Evolutionary conservation across 1,140 invertebrate species (phyloP).

Genomic region (Bombus ignitus): DNA sequence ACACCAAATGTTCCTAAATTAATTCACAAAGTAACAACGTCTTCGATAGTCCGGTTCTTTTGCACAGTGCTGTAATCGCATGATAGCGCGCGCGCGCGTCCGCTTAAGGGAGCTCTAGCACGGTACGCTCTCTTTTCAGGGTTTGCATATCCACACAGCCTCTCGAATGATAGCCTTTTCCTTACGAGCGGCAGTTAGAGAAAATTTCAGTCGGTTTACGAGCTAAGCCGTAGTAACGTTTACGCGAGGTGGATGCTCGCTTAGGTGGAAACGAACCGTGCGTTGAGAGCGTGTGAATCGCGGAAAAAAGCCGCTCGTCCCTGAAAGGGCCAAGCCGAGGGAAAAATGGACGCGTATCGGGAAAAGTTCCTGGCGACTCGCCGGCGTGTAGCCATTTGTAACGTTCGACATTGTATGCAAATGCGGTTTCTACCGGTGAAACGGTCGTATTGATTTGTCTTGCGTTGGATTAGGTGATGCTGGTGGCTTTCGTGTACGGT

Average conservation of each 20-base stretch:
- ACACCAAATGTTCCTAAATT: background rate
- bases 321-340: background rate
- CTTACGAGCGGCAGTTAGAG: constrained; percentile 50
- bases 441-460: constrained; percentile 12
- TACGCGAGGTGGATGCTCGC: constrained; percentile 23
- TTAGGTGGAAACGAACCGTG: background rate
- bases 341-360: background rate
- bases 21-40: background rate
- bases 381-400: background rate
- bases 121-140: background rate
- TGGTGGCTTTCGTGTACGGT: background rate
- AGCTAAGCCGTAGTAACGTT: constrained; percentile 41
- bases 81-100: too few species aligned
- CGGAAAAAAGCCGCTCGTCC: background rate
- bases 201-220: constrained; percentile 50
- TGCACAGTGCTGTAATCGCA: background rate
- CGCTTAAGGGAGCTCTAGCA: background rate
- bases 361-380: background rate
- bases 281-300: background rate
- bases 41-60: background rate
- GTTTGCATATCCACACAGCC: constrained; percentile 41
- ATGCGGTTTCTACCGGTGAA: constrained; percentile 2
- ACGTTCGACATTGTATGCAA: constrained; percentile 31
- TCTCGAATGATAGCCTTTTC: constrained; percentile 11
- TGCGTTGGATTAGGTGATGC: constrained; percentile 6